Percentiles rank a stretch among this genome's conserved stretches.
phyloP scores from a whole-genome alignment of 2,797 vertebrate species.

The Threskiornis aethiopicus region DNA sequence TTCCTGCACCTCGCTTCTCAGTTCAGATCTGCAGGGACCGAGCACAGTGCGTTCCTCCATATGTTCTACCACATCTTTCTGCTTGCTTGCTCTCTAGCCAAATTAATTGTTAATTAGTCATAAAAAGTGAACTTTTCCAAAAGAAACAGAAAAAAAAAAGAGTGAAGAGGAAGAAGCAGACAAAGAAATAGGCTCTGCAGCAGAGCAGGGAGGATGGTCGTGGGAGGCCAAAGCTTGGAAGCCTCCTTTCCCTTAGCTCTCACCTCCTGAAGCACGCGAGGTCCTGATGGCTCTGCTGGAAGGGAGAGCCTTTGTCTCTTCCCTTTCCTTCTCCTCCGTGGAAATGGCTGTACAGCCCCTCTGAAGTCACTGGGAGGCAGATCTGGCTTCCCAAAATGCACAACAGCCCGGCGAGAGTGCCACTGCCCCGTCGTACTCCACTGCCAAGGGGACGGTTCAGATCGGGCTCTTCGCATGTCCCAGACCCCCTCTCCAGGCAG shows the following conservation, averaged over 20 bases:
- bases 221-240: neutral
- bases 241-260: neutral
- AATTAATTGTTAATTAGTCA: conserved; percentile 36
- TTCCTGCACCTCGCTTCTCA: neutral
- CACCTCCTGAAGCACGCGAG: neutral
- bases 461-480: fast-evolving
- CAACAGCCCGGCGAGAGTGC: neutral
- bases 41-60: neutral
- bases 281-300: neutral
- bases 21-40: conserved; percentile 13
- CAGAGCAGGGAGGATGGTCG: neutral
- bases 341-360: neutral
- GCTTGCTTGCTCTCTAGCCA: neutral
- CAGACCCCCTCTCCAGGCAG: neutral
- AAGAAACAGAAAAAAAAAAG: neutral
- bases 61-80: conserved; percentile 1
- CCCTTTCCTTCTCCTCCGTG: neutral
- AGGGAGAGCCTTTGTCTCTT: neutral
- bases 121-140: neutral
- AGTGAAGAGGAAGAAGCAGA: neutral
- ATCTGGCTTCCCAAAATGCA: neutral
- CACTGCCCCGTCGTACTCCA: fast-evolving
- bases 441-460: neutral
- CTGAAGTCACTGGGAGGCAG: neutral
- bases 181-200: neutral